phyloP scores from a whole-genome alignment of 2,888 invertebrate genomes.

The Protodeltote pygarga region DNA sequence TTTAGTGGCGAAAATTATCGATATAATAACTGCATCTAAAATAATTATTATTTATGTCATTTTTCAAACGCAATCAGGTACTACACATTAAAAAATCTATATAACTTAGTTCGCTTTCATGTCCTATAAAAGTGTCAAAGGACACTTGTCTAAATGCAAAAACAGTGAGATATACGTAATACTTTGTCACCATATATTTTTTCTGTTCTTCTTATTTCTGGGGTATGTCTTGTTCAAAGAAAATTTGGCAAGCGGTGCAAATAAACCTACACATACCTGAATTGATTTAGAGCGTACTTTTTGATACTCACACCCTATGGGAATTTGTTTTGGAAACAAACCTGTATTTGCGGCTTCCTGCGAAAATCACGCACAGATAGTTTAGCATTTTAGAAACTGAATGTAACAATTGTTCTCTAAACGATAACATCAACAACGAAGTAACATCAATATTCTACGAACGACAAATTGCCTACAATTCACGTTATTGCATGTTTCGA shows the following conservation, averaged over 20 bases:
- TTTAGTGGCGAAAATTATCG: too few species aligned
- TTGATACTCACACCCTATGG: not conserved
- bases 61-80: too few species aligned
- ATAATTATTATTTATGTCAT: too few species aligned
- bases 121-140: constrained; percentile 8
- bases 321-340: constrained; percentile 2
- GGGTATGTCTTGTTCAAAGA: not conserved
- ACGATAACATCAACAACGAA: constrained; percentile 19
- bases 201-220: constrained; percentile 1
- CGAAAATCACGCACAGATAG: not conserved
- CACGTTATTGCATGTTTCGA: constrained; percentile 34
- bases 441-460: constrained; percentile 32
- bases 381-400: constrained; percentile 7
- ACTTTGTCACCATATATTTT: not conserved
- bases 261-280: constrained; percentile 6
- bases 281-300: constrained; percentile 2
- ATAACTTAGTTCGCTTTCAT: not conserved
- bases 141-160: not conserved
- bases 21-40: too few species aligned
- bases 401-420: constrained; percentile 12
- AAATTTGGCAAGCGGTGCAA: not conserved
- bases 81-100: too few species aligned
- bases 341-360: not conserved
- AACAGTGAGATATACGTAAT: too few species aligned
- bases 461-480: constrained; percentile 28